Percentiles rank a stretch among this genome's conserved stretches.
These are phyloP conservation scores for Regulus satrapa DNA, from an alignment of 2,113 vertebrate species.

Conservation along the genomic window DNA sequence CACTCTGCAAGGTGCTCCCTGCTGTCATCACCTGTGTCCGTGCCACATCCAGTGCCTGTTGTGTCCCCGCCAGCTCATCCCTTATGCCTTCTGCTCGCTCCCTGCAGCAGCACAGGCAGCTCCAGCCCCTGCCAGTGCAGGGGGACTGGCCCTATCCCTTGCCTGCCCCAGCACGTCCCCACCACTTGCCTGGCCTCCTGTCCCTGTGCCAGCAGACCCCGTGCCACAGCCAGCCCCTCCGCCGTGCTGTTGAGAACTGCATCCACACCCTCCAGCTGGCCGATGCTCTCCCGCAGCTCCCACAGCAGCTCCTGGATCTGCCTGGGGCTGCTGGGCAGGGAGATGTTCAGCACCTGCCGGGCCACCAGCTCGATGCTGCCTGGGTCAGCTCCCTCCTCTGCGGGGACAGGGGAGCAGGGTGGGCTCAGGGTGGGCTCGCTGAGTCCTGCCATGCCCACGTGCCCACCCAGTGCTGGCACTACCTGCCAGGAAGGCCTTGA, in stretches of 20 bases:
- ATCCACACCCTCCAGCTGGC: conserved; percentile 71
- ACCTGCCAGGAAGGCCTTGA: conserved; percentile 86
- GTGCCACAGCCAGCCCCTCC: conserved; percentile 61
- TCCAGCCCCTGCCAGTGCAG: not conserved
- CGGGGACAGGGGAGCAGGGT: not conserved
- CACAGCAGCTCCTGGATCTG: conserved; percentile 66
- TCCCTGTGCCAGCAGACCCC: conserved; percentile 71
- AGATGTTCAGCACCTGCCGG: conserved; percentile 77
- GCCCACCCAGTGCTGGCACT: not conserved
- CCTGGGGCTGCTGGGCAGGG: conserved; percentile 71
- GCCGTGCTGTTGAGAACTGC: conserved; percentile 74
- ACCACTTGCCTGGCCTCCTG: conserved; percentile 70
- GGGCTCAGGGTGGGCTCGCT: accelerated
- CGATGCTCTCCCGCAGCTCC: conserved; percentile 74
- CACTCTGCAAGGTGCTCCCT: conserved; percentile 40
- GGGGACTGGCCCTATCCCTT: not conserved
- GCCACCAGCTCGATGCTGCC: conserved; percentile 85
- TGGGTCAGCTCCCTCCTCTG: conserved; percentile 86
- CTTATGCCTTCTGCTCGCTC: conserved; percentile 65
- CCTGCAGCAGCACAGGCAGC: conserved; percentile 41
- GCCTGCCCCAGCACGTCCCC: not conserved
- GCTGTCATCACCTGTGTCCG: conserved; percentile 57
- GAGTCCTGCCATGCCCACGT: accelerated
- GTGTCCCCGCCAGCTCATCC: conserved; percentile 50
- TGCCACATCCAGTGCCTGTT: conserved; percentile 53